Percentiles rank a stretch among this genome's conserved stretches.
Evolutionary conservation across 1,140 invertebrate species (phyloP).

Genomic region (Aphelenchoides fujianensis): DNA sequence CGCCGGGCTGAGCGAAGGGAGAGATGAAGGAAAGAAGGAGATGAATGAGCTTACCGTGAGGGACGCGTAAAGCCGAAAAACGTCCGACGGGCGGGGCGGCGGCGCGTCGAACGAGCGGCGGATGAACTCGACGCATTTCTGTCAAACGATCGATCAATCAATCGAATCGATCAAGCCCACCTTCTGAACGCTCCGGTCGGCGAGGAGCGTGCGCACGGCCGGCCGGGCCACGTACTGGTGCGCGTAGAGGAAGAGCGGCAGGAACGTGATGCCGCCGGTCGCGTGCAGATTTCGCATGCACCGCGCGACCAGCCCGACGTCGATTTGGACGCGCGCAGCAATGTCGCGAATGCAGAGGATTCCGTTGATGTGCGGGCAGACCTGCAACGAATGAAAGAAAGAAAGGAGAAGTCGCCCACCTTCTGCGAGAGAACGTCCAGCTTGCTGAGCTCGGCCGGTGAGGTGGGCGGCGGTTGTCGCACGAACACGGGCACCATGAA

Average conservation of each 20-base stretch:
- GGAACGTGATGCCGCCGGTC: slow-evolving; percentile 52
- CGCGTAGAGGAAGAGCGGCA: slow-evolving; percentile 58
- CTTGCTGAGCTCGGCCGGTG: slow-evolving; percentile 41
- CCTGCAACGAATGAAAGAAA: too few species aligned
- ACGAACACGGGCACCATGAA: slow-evolving; percentile 61
- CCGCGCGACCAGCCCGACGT: slow-evolving; percentile 52
- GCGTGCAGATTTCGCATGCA: slow-evolving; percentile 57
- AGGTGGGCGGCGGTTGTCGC: slow-evolving; percentile 48
- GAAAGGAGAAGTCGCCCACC: slow-evolving; percentile 33
- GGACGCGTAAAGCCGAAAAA: slow-evolving; percentile 7
- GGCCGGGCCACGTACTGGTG: slow-evolving; percentile 59
- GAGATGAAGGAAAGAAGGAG: too few species aligned
- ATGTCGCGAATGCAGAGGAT: slow-evolving; percentile 55
- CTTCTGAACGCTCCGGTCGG: too few species aligned
- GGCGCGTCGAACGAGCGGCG: not conserved
- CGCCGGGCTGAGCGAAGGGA: slow-evolving; percentile 35
- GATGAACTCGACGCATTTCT: slow-evolving; percentile 5
- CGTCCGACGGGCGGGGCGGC: not conserved
- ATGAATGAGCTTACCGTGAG: not conserved
- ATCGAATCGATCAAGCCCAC: too few species aligned
- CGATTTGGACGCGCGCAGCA: slow-evolving; percentile 49
- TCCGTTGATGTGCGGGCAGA: slow-evolving; percentile 58
- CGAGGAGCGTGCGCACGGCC: slow-evolving; percentile 51
- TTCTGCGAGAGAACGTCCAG: slow-evolving; percentile 61
- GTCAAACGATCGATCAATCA: too few species aligned